A percentile compares a stretch with the other conserved stretches of the same genome.
Conservation (phyloP, 2,888 invertebrate genomes). For the Macrosiphum euphorbiae region DNA sequence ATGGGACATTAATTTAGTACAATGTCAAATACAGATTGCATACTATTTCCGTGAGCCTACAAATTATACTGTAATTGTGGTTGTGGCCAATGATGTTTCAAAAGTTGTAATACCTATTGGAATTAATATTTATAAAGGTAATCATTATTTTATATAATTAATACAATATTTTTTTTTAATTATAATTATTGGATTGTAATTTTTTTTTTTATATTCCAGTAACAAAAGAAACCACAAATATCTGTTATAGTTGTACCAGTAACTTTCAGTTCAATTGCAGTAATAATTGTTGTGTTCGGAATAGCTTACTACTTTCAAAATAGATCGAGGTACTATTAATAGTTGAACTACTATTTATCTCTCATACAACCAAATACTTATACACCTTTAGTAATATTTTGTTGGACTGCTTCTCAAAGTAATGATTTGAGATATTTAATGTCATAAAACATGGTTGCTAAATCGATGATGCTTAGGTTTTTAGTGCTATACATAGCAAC, state of each 20-base stretch:
- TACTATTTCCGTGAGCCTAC: constrained; percentile 81
- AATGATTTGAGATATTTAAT: not conserved
- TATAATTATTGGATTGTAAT: not conserved
- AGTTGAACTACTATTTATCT: not conserved
- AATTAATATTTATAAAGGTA: constrained; percentile 88
- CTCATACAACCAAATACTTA: not conserved
- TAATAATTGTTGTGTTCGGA: constrained; percentile 87
- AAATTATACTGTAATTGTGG: constrained; percentile 82
- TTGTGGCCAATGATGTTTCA: constrained; percentile 83
- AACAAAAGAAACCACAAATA: constrained; percentile 81
- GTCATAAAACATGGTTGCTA: not conserved
- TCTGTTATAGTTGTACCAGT: constrained; percentile 92
- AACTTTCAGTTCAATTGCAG: constrained; percentile 83
- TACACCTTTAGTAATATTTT: not conserved
- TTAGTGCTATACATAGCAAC: not conserved
- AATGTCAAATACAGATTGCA: constrained; percentile 76
- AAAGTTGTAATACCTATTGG: constrained; percentile 79
- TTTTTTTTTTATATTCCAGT: constrained; percentile 70
- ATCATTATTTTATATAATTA: constrained; percentile 66
- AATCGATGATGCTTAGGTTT: not conserved
- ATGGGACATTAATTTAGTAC: constrained; percentile 60
- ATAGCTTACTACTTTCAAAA: constrained; percentile 89
- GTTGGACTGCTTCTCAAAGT: not conserved
- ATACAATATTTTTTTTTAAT: not conserved
- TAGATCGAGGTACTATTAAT: constrained; percentile 76